Conservation (phyloP, 2,113 vertebrate genomes). For the Aleadryas rufinucha region DNA sequence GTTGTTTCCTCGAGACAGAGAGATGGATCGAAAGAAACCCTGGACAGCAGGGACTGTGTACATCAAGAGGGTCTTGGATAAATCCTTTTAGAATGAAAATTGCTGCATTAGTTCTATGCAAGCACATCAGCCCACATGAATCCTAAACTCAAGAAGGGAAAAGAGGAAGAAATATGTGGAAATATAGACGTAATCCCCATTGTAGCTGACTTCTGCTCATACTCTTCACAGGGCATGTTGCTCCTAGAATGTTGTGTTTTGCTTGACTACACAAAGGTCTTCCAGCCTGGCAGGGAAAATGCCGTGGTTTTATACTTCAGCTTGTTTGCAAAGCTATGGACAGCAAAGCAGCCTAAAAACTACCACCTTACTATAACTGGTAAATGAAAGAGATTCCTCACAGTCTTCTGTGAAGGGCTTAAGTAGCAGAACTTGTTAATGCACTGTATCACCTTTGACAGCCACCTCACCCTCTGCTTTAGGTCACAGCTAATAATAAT, state of each 20-base stretch:
- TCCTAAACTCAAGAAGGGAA: neutral
- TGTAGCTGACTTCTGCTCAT: neutral
- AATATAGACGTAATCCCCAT: neutral
- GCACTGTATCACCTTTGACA: neutral
- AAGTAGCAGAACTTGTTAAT: neutral
- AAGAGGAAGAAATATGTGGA: neutral
- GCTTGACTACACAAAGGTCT: neutral
- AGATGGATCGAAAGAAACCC: slow-evolving; percentile 97
- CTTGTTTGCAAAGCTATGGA: neutral
- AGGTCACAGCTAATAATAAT: neutral
- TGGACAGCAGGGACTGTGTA: slow-evolving; percentile 98
- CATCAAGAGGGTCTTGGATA: slow-evolving; percentile 91
- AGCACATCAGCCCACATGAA: neutral
- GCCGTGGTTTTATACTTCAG: neutral
- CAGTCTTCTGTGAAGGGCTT: neutral
- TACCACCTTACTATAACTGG: neutral
- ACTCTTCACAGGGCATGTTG: neutral
- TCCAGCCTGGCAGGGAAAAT: neutral
- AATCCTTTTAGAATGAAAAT: slow-evolving; percentile 78
- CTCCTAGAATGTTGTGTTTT: neutral
- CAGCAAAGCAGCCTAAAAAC: neutral
- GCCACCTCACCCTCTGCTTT: neutral
- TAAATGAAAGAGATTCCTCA: neutral
- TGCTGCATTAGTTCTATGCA: neutral
- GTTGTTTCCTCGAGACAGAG: slow-evolving; percentile 95